Base-by-base conservation (phyloP, 2,888 invertebrate genomes). In the Apeira syringaria region DNA sequence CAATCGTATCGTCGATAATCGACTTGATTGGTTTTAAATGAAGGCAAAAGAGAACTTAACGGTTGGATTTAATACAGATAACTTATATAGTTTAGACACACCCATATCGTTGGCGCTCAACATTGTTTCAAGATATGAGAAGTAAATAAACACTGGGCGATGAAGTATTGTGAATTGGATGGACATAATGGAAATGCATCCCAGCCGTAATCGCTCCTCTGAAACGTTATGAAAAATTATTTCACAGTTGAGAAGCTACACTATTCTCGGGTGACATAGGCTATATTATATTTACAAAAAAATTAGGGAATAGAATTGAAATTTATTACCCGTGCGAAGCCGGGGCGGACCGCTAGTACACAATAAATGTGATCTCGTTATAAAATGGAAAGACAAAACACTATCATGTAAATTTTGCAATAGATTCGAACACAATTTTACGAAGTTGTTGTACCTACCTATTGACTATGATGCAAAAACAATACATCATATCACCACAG, bases 131-230 rank as follows among this genome's bases (percentile, higher is more conserved):
- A 31, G 12, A n/a, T 5, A 32, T 12, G 24, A 9, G 8, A 8
- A 9, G 15, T 3, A 2, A 15, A 5, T 24, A 2, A 20, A 4
- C 34, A 22, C 6, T 1, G 5, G 20, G 18, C 24, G 22, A 6
- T 6, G 4, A 15, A 15, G 15, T 15, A 17, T 37, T 9, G 29
- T 29, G 35, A 35, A 35, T 20, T 25, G 22, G 39, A 12, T 39
- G 17, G 35, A 46, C 34, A 31, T 40, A 15, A 46, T 40, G 39
- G 26, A 46, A 40, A 35, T 40, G 31, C 11, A 27, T 31, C 31
- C 29, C n/a, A 2, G 12, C n/a, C 31, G 26, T 30, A 30, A 35
- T 29, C 27, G 38, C 18, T 7, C 13, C n/a, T n/a, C n/a, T n/a
- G n/a, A n/a, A n/a, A n/a, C n/a, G n/a, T n/a, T n/a, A n/a, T n/a